phyloP scores from a whole-genome alignment of 2,797 vertebrate genomes.

The Peromyscus melanophrys region DNA sequence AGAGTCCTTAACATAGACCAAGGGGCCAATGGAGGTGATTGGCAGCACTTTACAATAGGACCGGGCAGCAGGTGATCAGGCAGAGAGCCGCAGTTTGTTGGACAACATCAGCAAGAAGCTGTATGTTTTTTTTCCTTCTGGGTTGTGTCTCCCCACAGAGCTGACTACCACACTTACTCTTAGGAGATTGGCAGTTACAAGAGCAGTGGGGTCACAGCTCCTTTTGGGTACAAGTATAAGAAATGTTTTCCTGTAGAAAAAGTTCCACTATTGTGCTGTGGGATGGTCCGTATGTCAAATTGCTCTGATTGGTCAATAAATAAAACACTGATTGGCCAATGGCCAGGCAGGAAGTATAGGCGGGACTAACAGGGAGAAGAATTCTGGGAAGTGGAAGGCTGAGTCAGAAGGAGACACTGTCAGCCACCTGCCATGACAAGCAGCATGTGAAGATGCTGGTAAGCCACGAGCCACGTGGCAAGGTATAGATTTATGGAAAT shows the following conservation, averaged over 20 bases:
- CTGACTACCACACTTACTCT: background rate
- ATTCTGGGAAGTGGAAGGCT: no score
- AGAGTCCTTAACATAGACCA: background rate
- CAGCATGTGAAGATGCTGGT: no score
- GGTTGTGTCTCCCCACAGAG: background rate
- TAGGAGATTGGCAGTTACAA: background rate
- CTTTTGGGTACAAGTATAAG: background rate
- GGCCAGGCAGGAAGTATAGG: no score
- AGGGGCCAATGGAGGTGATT: background rate
- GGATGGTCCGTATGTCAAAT: no score
- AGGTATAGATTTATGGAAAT: no score
- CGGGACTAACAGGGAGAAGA: no score
- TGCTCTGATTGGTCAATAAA: no score
- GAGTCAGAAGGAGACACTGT: no score
- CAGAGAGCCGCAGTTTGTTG: background rate
- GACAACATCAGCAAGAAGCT: background rate
- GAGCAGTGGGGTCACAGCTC: background rate
- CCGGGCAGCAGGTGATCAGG: background rate
- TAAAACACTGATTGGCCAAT: no score
- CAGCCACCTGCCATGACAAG: no score
- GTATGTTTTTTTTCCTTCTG: background rate
- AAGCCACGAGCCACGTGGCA: no score
- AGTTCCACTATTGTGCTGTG: background rate
- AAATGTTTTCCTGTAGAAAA: background rate
- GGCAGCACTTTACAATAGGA: background rate